Conservation (phyloP, 2,113 vertebrate genomes). For the Ochotona curzoniae region DNA sequence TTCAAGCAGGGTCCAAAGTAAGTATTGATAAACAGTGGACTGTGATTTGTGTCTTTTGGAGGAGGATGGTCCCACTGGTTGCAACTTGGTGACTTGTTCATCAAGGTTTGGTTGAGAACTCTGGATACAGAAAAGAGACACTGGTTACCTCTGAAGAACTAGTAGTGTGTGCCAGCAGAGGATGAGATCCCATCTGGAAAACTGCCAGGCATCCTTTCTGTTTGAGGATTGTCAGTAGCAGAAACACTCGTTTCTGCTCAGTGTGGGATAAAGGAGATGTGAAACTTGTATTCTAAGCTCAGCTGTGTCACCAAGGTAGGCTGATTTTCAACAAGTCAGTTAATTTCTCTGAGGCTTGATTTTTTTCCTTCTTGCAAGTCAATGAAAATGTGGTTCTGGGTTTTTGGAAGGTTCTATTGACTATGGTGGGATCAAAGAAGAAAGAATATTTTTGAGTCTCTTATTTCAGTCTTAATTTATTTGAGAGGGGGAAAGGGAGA, state of each 20-base stretch:
- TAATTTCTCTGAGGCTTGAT: slow-evolving; percentile 13
- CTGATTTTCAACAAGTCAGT: not conserved
- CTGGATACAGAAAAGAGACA: not conserved
- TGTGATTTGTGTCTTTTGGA: slow-evolving; percentile 3
- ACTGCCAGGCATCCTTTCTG: not conserved
- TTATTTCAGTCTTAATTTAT: not conserved
- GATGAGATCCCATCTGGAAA: slow-evolving; percentile 29
- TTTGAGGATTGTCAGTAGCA: not conserved
- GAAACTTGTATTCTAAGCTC: not conserved
- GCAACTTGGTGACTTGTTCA: slow-evolving; percentile 33
- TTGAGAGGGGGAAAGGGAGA: no score
- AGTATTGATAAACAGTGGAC: not conserved
- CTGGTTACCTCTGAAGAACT: slow-evolving; percentile 38
- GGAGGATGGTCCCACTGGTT: not conserved
- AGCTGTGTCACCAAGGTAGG: slow-evolving; percentile 13
- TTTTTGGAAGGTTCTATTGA: not conserved
- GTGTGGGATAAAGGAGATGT: not conserved
- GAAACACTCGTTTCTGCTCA: not conserved
- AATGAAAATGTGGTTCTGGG: slow-evolving; percentile 1
- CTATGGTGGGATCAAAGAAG: slow-evolving; percentile 41
- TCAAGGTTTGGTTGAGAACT: not conserved
- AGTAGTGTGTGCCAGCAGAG: not conserved
- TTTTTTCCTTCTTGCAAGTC: slow-evolving; percentile 19
- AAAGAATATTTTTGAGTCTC: not conserved
- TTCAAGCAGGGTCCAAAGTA: slow-evolving; percentile 9